Conservation (phyloP, 1,140 invertebrate species). For the Bombus pascuorum region DNA sequence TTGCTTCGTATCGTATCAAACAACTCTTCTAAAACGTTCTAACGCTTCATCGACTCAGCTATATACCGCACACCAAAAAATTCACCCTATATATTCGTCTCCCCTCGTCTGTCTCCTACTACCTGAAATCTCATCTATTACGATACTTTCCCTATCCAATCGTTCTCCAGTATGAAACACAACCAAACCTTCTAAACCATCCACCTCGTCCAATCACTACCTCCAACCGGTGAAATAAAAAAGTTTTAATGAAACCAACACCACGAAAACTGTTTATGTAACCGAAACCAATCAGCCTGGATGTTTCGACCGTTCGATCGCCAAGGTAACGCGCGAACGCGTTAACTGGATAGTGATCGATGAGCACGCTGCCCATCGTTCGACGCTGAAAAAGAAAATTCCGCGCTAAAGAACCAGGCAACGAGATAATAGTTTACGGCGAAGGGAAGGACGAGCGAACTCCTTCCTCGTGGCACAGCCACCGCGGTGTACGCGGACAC, state of each 20-base stretch:
- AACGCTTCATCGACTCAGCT: not conserved
- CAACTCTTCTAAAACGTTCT: not conserved
- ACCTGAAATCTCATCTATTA: not conserved
- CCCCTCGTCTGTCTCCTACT: too few species aligned
- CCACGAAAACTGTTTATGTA: not conserved
- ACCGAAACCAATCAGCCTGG: not conserved
- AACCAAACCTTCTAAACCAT: not conserved
- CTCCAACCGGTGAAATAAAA: not conserved
- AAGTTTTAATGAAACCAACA: not conserved
- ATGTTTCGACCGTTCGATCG: not conserved
- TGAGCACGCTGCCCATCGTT: constrained; percentile 55
- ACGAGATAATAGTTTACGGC: not conserved
- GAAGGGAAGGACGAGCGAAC: not conserved
- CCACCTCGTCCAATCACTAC: not conserved
- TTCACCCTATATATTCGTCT: not conserved
- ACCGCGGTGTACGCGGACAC: constrained; percentile 16
- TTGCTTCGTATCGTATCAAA: too few species aligned
- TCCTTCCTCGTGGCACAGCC: constrained; percentile 35
- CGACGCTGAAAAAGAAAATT: constrained; percentile 33
- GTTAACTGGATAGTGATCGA: constrained; percentile 65
- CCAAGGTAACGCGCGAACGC: constrained; percentile 40
- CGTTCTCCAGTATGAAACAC: not conserved
- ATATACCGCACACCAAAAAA: not conserved
- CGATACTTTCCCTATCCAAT: not conserved
- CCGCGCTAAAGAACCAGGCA: not conserved